These are phyloP conservation scores for Spodoptera frugiperda DNA, from an alignment of 1,140 invertebrate species.

Conservation along the genomic window DNA sequence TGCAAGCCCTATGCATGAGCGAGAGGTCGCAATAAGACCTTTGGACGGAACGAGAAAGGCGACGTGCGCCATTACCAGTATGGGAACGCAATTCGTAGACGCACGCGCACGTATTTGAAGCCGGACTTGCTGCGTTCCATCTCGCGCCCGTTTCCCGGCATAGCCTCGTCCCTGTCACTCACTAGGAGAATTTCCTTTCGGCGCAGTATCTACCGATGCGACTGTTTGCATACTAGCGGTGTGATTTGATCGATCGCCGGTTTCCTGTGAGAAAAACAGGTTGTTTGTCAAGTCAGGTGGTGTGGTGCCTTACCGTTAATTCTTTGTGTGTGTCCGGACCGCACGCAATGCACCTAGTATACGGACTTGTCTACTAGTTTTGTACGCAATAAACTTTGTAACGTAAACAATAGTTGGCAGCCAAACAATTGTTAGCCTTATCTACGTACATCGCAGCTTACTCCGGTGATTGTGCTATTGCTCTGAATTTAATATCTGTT, in stretches of 20 bases:
- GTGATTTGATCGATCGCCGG: constrained; percentile 82
- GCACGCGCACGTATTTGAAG: constrained; percentile 80
- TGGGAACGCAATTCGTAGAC: constrained; percentile 84
- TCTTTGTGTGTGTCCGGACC: constrained; percentile 67
- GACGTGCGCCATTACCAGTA: constrained; percentile 81
- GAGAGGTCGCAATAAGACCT: constrained; percentile 69
- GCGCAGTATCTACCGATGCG: constrained; percentile 73
- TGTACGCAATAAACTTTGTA: constrained; percentile 34
- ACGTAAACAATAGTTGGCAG: constrained; percentile 37
- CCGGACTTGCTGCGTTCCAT: constrained; percentile 77
- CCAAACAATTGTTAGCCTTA: constrained; percentile 19
- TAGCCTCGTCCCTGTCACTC: constrained; percentile 67
- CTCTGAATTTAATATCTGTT: not conserved
- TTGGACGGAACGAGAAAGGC: constrained; percentile 74
- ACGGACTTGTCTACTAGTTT: constrained; percentile 53
- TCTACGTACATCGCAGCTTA: constrained; percentile 23
- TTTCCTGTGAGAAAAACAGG: constrained; percentile 83
- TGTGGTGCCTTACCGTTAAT: constrained; percentile 75
- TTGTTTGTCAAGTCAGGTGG: constrained; percentile 81
- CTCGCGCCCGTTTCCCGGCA: constrained; percentile 63
- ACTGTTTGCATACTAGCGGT: constrained; percentile 81
- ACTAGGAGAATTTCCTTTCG: constrained; percentile 65
- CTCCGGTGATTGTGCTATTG: not conserved
- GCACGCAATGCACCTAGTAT: constrained; percentile 58
- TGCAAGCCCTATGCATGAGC: constrained; percentile 61